Conservation (phyloP, 2,888 invertebrate species). For the Aplocera efformata region DNA sequence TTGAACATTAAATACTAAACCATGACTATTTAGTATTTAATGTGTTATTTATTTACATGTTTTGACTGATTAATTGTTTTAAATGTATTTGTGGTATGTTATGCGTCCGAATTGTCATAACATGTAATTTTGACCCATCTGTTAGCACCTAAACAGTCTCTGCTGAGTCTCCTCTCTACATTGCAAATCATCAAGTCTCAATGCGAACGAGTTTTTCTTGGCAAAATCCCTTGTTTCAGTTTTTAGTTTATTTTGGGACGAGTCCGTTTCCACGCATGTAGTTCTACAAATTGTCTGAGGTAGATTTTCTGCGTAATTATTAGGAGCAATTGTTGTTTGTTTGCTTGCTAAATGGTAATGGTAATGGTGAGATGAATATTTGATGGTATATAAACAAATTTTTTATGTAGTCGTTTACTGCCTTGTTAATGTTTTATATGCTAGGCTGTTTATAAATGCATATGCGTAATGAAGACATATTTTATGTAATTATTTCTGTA, state of each 20-base stretch:
- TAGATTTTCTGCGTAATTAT: constrained; percentile 29
- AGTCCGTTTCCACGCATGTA: constrained; percentile 46
- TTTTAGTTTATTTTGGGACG: constrained; percentile 54
- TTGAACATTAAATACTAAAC: too few relatives aligned
- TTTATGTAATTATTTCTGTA: too few relatives aligned
- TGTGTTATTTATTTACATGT: too few relatives aligned
- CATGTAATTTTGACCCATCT: constrained; percentile 36
- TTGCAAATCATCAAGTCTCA: constrained; percentile 39
- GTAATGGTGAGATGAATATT: constrained; percentile 5
- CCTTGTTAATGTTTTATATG: too few relatives aligned
- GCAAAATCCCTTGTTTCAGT: constrained; percentile 60
- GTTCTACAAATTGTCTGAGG: constrained; percentile 32
- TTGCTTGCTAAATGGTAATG: constrained; percentile 6
- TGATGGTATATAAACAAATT: too few relatives aligned
- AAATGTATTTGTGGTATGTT: constrained; percentile 1
- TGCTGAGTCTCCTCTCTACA: constrained; percentile 16
- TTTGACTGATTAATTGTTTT: constrained; percentile 5
- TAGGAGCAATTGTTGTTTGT: constrained; percentile 20
- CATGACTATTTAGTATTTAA: too few relatives aligned
- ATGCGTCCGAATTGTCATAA: constrained; percentile 34
- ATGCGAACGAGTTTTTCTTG: constrained; percentile 55
- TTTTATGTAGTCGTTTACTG: too few relatives aligned
- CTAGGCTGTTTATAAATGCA: too few relatives aligned
- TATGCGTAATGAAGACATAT: too few relatives aligned
- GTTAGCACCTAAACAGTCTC: constrained; percentile 40